Conservation (phyloP, 1,140 invertebrate species). For the Temnothorax nylanderi region DNA sequence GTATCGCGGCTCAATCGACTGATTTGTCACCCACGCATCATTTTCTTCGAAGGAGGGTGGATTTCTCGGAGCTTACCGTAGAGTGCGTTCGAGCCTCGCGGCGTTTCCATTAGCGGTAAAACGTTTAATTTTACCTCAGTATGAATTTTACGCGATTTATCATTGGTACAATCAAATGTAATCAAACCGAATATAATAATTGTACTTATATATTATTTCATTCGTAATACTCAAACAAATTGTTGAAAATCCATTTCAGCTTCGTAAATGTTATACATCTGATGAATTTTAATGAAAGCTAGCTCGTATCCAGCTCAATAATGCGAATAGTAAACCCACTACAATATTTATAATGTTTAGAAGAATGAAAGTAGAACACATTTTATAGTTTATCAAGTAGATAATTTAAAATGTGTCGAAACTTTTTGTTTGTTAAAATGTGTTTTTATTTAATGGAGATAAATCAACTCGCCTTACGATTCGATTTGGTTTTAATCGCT, state of each 20-base stretch:
- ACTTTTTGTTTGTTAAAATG: slow-evolving; percentile 7
- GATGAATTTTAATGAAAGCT: slow-evolving; percentile 15
- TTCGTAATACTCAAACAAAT: not conserved
- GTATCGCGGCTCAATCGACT: slow-evolving; percentile 84
- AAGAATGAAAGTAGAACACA: not conserved
- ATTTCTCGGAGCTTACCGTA: slow-evolving; percentile 26
- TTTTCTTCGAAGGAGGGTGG: slow-evolving; percentile 77
- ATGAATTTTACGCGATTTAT: not conserved
- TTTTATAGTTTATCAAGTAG: not conserved
- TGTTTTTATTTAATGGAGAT: not conserved
- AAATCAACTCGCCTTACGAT: not conserved
- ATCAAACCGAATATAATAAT: not conserved
- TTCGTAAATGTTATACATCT: not conserved
- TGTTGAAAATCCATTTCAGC: not conserved
- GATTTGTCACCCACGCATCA: slow-evolving; percentile 84
- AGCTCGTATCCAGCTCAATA: not conserved
- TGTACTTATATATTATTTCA: not conserved
- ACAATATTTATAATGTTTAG: slow-evolving; percentile 13
- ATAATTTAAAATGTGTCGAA: not conserved
- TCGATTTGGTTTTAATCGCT: slow-evolving; percentile 21
- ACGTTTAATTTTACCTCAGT: slow-evolving; percentile 15
- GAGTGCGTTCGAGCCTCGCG: not conserved
- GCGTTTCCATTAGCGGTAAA: slow-evolving; percentile 25
- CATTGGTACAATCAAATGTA: not conserved
- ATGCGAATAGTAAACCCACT: not conserved